These are phyloP conservation scores for Helogale parvula DNA, from an alignment of 2,113 vertebrate species.

Conservation along the genomic window DNA sequence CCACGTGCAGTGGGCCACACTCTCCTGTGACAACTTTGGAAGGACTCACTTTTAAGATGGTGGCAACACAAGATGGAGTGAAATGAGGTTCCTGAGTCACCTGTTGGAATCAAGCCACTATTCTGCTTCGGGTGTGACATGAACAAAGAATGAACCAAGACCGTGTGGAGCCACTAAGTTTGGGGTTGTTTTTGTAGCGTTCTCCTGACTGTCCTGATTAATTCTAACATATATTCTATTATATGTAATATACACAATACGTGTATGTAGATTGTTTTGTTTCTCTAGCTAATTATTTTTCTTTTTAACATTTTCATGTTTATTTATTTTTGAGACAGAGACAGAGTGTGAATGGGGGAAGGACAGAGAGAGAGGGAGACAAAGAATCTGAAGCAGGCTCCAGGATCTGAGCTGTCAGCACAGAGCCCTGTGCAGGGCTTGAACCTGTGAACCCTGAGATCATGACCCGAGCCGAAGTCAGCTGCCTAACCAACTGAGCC, in stretches of 20 bases:
- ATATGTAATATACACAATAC: neutral
- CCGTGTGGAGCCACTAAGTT: neutral
- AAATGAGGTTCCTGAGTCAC: neutral
- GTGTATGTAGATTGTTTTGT: neutral
- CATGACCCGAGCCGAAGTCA: no score
- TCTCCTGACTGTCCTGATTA: no score
- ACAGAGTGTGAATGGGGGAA: no score
- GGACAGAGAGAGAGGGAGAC: no score
- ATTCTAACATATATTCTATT: neutral
- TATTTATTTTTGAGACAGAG: no score
- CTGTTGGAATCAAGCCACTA: neutral
- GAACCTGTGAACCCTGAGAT: no score
- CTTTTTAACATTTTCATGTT: no score
- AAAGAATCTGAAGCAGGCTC: no score
- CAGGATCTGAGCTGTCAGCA: no score
- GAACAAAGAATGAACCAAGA: neutral
- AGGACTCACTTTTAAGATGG: neutral
- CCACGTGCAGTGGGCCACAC: neutral
- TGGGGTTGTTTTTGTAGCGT: neutral
- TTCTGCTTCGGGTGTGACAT: neutral
- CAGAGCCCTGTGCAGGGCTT: no score
- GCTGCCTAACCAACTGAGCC: no score
- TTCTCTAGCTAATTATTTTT: neutral
- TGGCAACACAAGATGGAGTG: neutral
- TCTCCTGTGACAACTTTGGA: neutral